phyloP scores from a whole-genome alignment of 2,888 invertebrate genomes.

The Drosophila stalkeri region DNA sequence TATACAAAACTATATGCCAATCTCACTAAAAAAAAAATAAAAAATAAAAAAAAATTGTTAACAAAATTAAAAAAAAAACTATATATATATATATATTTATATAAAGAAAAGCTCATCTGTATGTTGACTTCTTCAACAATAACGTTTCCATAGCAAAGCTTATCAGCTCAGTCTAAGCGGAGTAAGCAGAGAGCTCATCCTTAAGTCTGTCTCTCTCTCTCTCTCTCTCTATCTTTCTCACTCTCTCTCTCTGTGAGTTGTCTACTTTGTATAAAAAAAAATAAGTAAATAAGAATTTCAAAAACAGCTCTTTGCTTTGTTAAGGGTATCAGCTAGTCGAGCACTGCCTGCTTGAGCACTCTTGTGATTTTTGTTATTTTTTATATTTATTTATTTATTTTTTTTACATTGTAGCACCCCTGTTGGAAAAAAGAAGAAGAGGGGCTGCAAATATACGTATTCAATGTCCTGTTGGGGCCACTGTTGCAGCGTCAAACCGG shows the following conservation, averaged over 20 bases:
- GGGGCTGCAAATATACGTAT: constrained; percentile 25
- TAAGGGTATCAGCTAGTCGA: background rate
- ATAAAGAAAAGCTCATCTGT: too few relatives aligned
- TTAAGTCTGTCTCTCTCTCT: too few relatives aligned
- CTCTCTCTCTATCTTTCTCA: too few relatives aligned
- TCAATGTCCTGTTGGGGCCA: background rate
- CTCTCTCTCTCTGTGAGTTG: background rate
- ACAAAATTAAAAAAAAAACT: too few relatives aligned
- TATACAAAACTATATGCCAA: too few relatives aligned
- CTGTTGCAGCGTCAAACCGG: constrained; percentile 26
- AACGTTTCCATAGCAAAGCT: too few relatives aligned
- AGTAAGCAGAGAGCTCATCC: too few relatives aligned
- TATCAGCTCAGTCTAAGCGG: too few relatives aligned
- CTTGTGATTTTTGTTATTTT: background rate
- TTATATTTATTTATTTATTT: background rate
- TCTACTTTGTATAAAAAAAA: background rate
- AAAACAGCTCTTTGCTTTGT: background rate
- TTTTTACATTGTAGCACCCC: constrained; percentile 23
- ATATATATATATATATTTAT: too few relatives aligned
- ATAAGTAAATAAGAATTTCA: background rate
- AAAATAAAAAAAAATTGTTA: too few relatives aligned
- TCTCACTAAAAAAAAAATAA: too few relatives aligned
- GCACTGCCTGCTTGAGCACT: background rate
- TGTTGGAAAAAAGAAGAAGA: background rate
- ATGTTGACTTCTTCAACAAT: too few relatives aligned